phyloP scores from a whole-genome alignment of 2,113 vertebrate genomes.

The Myrmophylax atrothorax region DNA sequence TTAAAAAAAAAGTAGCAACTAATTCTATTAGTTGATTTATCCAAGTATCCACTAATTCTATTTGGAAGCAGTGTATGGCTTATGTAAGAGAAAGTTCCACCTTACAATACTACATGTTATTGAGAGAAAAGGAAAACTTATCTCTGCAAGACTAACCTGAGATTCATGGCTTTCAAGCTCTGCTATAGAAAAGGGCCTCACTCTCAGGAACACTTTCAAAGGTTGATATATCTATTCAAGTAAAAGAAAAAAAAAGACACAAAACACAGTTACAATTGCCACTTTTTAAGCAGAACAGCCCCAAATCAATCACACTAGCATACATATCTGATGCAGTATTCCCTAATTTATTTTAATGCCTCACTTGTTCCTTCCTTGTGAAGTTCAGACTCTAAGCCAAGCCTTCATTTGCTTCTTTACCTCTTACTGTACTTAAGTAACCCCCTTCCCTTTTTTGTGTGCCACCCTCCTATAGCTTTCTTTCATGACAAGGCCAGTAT shows the following conservation, averaged over 20 bases:
- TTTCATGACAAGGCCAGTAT: neutral
- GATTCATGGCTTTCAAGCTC: conserved; percentile 78
- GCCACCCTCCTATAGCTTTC: fast-evolving
- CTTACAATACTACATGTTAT: neutral
- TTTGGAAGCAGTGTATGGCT: neutral
- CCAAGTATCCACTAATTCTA: neutral
- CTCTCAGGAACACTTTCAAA: conserved; percentile 84
- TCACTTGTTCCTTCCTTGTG: neutral
- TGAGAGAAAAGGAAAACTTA: neutral
- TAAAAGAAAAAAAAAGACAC: neutral
- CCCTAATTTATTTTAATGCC: neutral
- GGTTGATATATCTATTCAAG: conserved; percentile 60
- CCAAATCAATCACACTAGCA: neutral
- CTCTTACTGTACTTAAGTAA: neutral
- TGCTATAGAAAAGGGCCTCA: conserved; percentile 82
- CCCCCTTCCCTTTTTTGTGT: neutral
- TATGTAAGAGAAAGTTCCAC: neutral
- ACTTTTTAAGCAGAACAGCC: neutral
- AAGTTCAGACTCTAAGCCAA: neutral
- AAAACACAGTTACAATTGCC: neutral
- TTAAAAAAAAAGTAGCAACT: neutral
- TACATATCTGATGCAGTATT: neutral
- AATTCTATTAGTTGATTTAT: too few relatives aligned
- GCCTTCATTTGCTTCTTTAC: neutral
- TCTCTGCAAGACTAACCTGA: conserved; percentile 77